Evolutionary conservation across 2,888 invertebrate species (phyloP).

Genomic region (Priocnemis perturbator): DNA sequence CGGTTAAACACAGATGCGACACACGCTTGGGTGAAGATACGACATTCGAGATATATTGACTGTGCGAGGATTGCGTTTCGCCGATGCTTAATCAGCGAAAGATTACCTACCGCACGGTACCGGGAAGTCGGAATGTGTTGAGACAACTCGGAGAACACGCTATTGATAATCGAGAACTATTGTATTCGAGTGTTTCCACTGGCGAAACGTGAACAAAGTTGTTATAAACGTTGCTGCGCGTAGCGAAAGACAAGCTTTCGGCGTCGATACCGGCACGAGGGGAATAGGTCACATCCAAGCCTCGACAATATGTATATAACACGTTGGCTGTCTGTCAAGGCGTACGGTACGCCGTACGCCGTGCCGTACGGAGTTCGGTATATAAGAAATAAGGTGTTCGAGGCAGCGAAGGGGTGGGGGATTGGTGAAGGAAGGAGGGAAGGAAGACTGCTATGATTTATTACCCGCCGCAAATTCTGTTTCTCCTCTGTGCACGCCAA

Average conservation of each 20-base stretch:
- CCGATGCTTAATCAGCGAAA: too few relatives aligned
- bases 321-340: slow-evolving; percentile 44
- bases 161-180: not conserved
- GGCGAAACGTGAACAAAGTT: too few relatives aligned
- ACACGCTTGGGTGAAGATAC: too few relatives aligned
- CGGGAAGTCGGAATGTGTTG: too few relatives aligned
- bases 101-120: too few relatives aligned
- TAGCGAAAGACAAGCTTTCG: not conserved
- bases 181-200: too few relatives aligned
- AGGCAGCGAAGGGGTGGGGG: slow-evolving; percentile 33
- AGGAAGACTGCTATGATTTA: slow-evolving; percentile 71
- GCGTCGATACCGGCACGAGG: slow-evolving; percentile 3
- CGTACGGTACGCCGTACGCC: slow-evolving; percentile 29
- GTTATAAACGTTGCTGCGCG: too few relatives aligned
- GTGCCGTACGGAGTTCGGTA: slow-evolving; percentile 34
- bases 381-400: slow-evolving; percentile 46
- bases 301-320: slow-evolving; percentile 45
- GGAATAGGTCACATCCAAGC: slow-evolving; percentile 34
- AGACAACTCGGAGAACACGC: too few relatives aligned
- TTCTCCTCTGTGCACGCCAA: slow-evolving; percentile 71
- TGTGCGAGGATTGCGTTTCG: not conserved
- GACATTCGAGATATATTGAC: too few relatives aligned
- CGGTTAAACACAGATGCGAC: too few relatives aligned
- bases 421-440: slow-evolving; percentile 52
- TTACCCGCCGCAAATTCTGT: slow-evolving; percentile 74